Percentiles rank a stretch among this genome's conserved stretches.
phyloP scores from a whole-genome alignment of 2,113 vertebrate species.

The Microtus montanus region DNA sequence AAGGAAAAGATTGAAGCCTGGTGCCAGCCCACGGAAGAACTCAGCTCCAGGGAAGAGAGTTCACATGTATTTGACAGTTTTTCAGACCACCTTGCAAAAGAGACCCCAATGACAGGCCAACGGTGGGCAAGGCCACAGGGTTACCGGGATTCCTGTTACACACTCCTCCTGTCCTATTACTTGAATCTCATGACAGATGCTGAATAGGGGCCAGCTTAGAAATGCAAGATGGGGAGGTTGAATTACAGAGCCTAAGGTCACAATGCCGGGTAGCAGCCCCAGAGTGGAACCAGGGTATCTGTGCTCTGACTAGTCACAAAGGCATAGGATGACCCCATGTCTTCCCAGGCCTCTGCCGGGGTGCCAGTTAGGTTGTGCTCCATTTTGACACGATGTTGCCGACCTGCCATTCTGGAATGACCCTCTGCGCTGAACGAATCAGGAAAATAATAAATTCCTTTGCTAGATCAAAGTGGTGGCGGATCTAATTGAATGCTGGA shows the following conservation, averaged over 20 bases:
- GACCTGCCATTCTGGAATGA: background rate
- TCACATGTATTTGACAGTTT: background rate
- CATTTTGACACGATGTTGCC: background rate
- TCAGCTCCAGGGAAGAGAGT: background rate
- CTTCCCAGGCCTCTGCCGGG: background rate
- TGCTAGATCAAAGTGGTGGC: background rate
- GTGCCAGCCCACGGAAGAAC: too few species aligned
- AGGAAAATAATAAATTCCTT: slow-evolving; percentile 18
- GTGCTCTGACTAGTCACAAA: background rate
- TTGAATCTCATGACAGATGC: background rate
- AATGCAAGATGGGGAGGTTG: background rate
- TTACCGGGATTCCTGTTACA: background rate
- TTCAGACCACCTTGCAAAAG: background rate
- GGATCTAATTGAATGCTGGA: slow-evolving; percentile 28
- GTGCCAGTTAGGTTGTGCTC: background rate
- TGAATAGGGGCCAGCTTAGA: background rate
- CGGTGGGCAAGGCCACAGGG: too few species aligned
- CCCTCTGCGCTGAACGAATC: background rate
- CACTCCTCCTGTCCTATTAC: background rate
- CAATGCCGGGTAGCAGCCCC: background rate
- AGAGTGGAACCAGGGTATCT: background rate
- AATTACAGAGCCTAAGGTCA: background rate
- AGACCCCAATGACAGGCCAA: background rate
- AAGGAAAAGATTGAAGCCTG: background rate
- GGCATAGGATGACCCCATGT: fast-evolving